These are phyloP conservation scores for Hirudo medicinalis DNA, from an alignment of 1,140 invertebrate genomes.

Conservation along the genomic window DNA sequence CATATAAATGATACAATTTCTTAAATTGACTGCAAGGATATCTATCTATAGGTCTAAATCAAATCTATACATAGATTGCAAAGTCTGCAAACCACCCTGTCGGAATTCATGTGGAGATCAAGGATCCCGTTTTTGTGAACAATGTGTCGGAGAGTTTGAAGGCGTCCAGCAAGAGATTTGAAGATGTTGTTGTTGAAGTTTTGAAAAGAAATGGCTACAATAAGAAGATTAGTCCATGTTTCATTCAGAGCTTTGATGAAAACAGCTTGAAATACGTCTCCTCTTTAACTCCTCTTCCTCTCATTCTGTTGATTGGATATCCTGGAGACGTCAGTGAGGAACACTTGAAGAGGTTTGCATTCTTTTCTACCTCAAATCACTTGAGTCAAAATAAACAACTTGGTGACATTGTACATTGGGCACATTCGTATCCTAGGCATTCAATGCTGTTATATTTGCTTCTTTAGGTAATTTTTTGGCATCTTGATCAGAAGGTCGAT, in stretches of 20 bases:
- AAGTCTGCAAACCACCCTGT: not conserved
- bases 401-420: too few relatives aligned
- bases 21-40: too few relatives aligned
- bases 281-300: not conserved
- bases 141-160: not conserved
- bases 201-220: constrained; percentile 16
- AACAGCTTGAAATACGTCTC: constrained; percentile 17
- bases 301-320: constrained; percentile 4
- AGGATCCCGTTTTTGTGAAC: constrained; percentile 13
- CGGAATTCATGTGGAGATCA: constrained; percentile 15
- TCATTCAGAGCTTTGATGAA: constrained; percentile 21
- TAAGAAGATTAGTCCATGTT: not conserved
- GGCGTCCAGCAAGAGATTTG: constrained; percentile 14
- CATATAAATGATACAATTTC: too few relatives aligned
- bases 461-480: too few relatives aligned
- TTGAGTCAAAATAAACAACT: too few relatives aligned
- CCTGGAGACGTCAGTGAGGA: constrained; percentile 1
- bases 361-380: not conserved
- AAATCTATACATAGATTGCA: not conserved
- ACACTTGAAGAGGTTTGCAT: not conserved
- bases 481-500: too few relatives aligned
- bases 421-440: too few relatives aligned
- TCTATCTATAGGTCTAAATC: too few relatives aligned
- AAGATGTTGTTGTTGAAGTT: constrained; percentile 18
- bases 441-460: too few relatives aligned